Conservation (phyloP, 2,888 invertebrate genomes). For the Druceiella hillmani region DNA sequence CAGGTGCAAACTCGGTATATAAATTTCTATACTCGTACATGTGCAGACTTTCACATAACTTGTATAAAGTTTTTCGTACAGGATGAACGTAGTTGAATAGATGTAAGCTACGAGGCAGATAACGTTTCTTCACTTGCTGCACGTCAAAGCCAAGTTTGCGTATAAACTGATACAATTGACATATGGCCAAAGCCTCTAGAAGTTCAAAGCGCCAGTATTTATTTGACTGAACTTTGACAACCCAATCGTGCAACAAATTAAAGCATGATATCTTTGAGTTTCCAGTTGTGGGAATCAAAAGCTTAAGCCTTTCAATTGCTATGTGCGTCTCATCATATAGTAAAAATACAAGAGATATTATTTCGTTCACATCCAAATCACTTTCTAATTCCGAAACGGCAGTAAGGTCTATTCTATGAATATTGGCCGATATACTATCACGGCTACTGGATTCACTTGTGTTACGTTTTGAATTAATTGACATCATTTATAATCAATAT, state of each 20-base stretch:
- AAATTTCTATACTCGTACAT: slow-evolving; percentile 31
- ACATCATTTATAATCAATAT: no score
- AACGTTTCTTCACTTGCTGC: slow-evolving; percentile 30
- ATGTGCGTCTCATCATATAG: slow-evolving; percentile 41
- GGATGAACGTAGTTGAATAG: slow-evolving; percentile 33
- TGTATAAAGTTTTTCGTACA: slow-evolving; percentile 37
- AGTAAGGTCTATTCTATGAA: slow-evolving; percentile 32
- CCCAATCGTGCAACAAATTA: slow-evolving; percentile 41
- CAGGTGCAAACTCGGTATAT: slow-evolving; percentile 34
- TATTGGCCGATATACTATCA: slow-evolving; percentile 28
- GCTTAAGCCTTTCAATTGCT: slow-evolving; percentile 36
- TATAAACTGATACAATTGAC: slow-evolving; percentile 35
- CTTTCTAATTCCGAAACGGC: slow-evolving; percentile 37
- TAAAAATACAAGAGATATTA: slow-evolving; percentile 41
- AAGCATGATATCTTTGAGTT: slow-evolving; percentile 31
- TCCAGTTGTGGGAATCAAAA: slow-evolving; percentile 35
- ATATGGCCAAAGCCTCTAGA: slow-evolving; percentile 39
- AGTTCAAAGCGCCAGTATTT: slow-evolving; percentile 38
- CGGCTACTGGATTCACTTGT: no score
- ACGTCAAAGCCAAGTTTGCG: slow-evolving; percentile 38
- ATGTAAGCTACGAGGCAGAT: slow-evolving; percentile 30
- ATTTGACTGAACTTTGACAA: slow-evolving; percentile 31
- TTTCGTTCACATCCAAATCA: slow-evolving; percentile 36
- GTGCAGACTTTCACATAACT: slow-evolving; percentile 38
- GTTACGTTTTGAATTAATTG: no score